Conservation (phyloP, 2,113 vertebrate genomes). For the Haplochromis vanheusdeni region DNA sequence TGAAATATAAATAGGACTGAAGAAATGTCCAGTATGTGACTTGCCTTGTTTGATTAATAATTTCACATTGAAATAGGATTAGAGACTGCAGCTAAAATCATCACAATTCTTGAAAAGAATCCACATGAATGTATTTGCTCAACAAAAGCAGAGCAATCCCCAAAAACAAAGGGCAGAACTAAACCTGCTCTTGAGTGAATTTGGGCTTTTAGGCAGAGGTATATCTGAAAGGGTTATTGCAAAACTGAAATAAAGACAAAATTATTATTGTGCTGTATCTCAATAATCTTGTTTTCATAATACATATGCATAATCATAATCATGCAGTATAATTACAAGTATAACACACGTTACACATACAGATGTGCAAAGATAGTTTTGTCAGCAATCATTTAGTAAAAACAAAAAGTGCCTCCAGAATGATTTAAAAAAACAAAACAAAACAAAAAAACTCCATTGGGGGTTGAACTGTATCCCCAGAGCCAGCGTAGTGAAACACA, state of each 20-base stretch:
- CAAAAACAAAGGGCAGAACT: neutral
- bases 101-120: neutral
- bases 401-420: neutral
- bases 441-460: rapidly evolving
- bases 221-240: neutral
- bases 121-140: neutral
- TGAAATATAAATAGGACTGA: neutral
- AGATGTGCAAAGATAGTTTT: neutral
- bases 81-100: neutral
- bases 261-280: neutral
- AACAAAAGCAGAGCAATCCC: neutral
- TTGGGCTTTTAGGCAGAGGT: neutral
- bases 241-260: neutral
- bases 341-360: neutral
- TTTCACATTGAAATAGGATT: neutral
- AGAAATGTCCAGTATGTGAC: neutral
- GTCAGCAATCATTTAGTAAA: neutral
- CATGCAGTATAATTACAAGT: neutral
- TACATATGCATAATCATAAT: neutral
- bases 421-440: neutral
- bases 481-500: neutral
- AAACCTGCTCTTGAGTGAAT: neutral
- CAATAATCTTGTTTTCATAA: neutral
- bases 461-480: neutral
- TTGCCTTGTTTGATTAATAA: neutral